These are phyloP conservation scores for Thunnus albacares DNA, from an alignment of 2,797 vertebrate genomes.

Conservation along the genomic window DNA sequence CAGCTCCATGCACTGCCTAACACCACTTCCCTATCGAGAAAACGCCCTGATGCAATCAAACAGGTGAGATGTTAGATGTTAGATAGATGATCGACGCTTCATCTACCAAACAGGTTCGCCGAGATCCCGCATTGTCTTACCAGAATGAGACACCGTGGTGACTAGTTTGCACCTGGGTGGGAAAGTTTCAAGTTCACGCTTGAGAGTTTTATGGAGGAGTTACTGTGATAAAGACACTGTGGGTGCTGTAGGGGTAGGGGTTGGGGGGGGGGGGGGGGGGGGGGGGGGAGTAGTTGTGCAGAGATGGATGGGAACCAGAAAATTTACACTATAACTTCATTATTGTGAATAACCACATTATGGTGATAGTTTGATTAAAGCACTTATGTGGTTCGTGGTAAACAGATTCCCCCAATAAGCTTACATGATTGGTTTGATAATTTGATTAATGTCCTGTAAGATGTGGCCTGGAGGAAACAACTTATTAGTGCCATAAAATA, in stretches of 20 bases:
- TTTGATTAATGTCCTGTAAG: slow-evolving; percentile 53
- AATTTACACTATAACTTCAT: slow-evolving; percentile 54
- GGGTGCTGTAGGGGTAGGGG: slow-evolving; percentile 21
- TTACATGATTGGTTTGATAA: slow-evolving; percentile 65
- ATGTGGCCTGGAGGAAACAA: slow-evolving; percentile 54
- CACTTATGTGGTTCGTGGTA: slow-evolving; percentile 52
- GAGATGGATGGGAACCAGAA: slow-evolving; percentile 50
- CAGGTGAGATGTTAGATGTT: slow-evolving; percentile 45
- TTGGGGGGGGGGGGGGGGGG: not conserved
- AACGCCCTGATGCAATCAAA: slow-evolving; percentile 58
- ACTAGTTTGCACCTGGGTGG: slow-evolving; percentile 79
- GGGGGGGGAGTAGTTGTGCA: slow-evolving; percentile 10
- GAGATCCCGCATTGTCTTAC: slow-evolving; percentile 74
- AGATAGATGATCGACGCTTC: slow-evolving; percentile 34
- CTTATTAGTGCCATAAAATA: slow-evolving; percentile 48
- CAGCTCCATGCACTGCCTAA: slow-evolving; percentile 30
- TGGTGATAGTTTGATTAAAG: slow-evolving; percentile 66
- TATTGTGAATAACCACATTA: slow-evolving; percentile 66
- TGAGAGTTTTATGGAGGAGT: slow-evolving; percentile 71
- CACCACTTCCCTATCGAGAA: slow-evolving; percentile 44
- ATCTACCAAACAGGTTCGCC: slow-evolving; percentile 78
- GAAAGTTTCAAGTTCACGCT: slow-evolving; percentile 65
- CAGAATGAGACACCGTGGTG: slow-evolving; percentile 70
- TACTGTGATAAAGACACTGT: slow-evolving; percentile 63
- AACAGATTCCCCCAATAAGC: slow-evolving; percentile 61